Evolutionary conservation across 2,113 vertebrate species (phyloP).

Genomic region (Oophaga pumilio): DNA sequence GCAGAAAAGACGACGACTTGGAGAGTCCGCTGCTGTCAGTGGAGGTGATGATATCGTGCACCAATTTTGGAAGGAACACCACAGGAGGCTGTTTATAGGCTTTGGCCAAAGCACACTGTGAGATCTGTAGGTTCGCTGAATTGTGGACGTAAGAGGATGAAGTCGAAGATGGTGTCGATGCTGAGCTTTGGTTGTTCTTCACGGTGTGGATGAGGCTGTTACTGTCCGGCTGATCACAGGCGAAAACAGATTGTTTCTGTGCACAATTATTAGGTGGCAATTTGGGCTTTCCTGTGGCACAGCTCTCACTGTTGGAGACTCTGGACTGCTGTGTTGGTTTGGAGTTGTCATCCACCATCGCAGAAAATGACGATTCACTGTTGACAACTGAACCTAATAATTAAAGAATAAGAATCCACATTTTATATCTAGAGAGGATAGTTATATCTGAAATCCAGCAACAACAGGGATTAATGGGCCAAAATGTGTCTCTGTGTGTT

Average conservation of each 20-base stretch:
- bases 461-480: too few species aligned
- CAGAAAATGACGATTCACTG: slow-evolving; percentile 63
- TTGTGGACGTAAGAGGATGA: slow-evolving; percentile 69
- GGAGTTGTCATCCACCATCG: slow-evolving; percentile 60
- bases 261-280: slow-evolving; percentile 62
- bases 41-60: slow-evolving; percentile 86
- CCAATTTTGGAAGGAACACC: slow-evolving; percentile 88
- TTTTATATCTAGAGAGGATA: too few species aligned
- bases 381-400: slow-evolving; percentile 66
- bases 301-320: slow-evolving; percentile 64
- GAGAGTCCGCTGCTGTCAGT: slow-evolving; percentile 89
- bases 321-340: slow-evolving; percentile 58
- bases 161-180: slow-evolving; percentile 73
- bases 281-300: slow-evolving; percentile 64
- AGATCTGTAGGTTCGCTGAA: slow-evolving; percentile 68
- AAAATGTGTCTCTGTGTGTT: too few species aligned
- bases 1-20: slow-evolving; percentile 90
- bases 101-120: slow-evolving; percentile 83
- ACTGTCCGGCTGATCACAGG: slow-evolving; percentile 63
- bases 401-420: neutral
- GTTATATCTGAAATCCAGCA: too few species aligned
- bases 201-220: slow-evolving; percentile 58
- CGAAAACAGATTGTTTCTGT: slow-evolving; percentile 61
- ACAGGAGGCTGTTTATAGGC: slow-evolving; percentile 84
- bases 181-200: slow-evolving; percentile 62